Evolutionary conservation across 2,113 vertebrate species (phyloP), one percentile per base, ranked within the genome.

Genomic region (Tenrec ecaudatus): DNA sequence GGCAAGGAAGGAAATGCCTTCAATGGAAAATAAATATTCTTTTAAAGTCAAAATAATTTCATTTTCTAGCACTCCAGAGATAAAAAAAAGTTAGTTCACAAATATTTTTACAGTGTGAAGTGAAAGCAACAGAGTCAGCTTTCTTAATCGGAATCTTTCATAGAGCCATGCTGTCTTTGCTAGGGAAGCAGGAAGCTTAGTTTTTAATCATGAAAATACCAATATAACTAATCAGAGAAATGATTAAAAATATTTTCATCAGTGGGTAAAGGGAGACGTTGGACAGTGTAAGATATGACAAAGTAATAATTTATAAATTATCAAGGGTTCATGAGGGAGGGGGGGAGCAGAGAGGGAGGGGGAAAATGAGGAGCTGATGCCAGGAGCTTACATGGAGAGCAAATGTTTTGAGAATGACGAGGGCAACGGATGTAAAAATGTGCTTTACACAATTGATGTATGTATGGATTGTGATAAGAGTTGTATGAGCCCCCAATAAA

Each of bases 11-110:
- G 20, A 90, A 90, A 88, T 78, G 10, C 15, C n/a, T 81, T 82
- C 53, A 33, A 81, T 79, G 90, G 62, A 19, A 92, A 71, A 90
- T 17, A 0, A 9, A 38, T 58, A 43, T 87, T 78, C 87, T 96
- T 96, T 84, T 89, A 95, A 87, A 97, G 79, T 75, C 89, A 93
- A 89, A 62, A 57, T 76, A 84, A 83, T 69, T 89, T 95, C 83
- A 89, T 80, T 90, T 96, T 31, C 68, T 90, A 20, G 58, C 38
- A 31, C 96, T 88, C 83, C 19, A 73, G 90, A 78, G 47, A 95
- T 94, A 10, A 53, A 53, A 53, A 53, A 66, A 89, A 58, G 87
- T 95, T 93, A 91, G 40, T 94, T 95, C 76, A 94, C 79, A 95
- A 53, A 87, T 76, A 23, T 3, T 96, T 93, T 96, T 90, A 40